phyloP scores from a whole-genome alignment of 2,113 vertebrate species.

The Phyllostomus hastatus region DNA sequence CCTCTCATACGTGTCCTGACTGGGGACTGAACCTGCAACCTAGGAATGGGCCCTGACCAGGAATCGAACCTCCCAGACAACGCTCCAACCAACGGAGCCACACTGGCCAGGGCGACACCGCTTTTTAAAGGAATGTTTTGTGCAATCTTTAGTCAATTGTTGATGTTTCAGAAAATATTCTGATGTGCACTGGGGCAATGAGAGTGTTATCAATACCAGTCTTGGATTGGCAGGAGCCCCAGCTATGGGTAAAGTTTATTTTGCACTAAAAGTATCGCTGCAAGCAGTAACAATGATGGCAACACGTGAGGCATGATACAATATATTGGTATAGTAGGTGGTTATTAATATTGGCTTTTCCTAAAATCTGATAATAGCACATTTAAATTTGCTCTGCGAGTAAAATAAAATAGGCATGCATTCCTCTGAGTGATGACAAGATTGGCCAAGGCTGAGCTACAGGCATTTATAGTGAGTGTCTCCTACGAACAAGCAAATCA shows the following conservation, averaged over 20 bases:
- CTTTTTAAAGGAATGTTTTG: neutral
- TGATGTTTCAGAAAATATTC: neutral
- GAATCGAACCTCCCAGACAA: too few species aligned
- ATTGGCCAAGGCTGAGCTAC: neutral
- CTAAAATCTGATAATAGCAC: neutral
- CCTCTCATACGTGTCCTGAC: too few species aligned
- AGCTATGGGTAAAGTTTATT: neutral
- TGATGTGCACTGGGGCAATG: neutral
- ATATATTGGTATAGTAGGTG: neutral
- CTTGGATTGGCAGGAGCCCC: neutral
- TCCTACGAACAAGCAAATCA: conserved; percentile 46
- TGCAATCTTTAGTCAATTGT: neutral
- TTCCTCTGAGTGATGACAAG: conserved; percentile 38
- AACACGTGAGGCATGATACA: neutral
- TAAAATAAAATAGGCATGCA: conserved; percentile 3
- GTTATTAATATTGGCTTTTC: conserved; percentile 11
- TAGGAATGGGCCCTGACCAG: too few species aligned
- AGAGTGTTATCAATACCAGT: neutral
- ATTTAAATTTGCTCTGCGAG: conserved; percentile 26
- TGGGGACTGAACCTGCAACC: too few species aligned
- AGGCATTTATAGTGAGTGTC: neutral
- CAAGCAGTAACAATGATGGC: neutral
- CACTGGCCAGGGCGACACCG: neutral
- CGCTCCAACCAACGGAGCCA: too few species aligned
- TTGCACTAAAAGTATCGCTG: neutral